Base-by-base conservation (phyloP, 2,888 invertebrate genomes). In the Brachypterus glaber region DNA sequence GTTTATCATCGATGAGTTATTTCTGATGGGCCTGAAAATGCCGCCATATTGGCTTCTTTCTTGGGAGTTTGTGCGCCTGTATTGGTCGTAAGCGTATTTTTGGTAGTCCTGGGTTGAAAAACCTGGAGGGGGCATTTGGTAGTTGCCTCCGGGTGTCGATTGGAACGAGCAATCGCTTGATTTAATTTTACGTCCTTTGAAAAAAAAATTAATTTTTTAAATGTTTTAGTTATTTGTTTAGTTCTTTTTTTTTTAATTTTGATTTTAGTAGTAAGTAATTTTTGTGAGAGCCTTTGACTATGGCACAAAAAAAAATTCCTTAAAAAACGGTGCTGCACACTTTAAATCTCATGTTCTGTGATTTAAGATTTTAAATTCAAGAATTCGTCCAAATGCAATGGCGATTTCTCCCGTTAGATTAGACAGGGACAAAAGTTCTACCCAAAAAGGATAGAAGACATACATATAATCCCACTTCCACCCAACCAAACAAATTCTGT, bases 171-270 rank as follows among this genome's bases (percentile, higher is more conserved):
- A 17, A 17, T 41, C 43, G n/a, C 35, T 38, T 41, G 41, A 46
- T 44, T 47, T 48, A n/a, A 49, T 15, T 46, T 41, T 52, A 38
- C 49, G 48, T 33, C 50, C 51, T 51, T 9, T 21, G 9, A 21
- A 21, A 21, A 21, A 7, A 21, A 21, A 21, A 21, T 7, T 7
- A 21, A 21, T 7, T 21, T 21, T 7, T 21, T 9, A 21, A 21
- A 21, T 9, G 7, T 21, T 7, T 21, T 7, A 21, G 9, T 21
- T 21, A 21, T 21, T 5, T 7, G 9, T 21, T 7, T 7, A 7
- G 5, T 5, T 11, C 5, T 5, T 11, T 29, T 8, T 29, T 29
- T 5, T 29, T n/a, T 29, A 8, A 29, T 29, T 29, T 29, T 8
- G n/a, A 29, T 8, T 29, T 29, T 29, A 11, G 15, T 13, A n/a